phyloP scores from a whole-genome alignment of 1,140 invertebrate species.

The Drosophila equinoxialis region DNA sequence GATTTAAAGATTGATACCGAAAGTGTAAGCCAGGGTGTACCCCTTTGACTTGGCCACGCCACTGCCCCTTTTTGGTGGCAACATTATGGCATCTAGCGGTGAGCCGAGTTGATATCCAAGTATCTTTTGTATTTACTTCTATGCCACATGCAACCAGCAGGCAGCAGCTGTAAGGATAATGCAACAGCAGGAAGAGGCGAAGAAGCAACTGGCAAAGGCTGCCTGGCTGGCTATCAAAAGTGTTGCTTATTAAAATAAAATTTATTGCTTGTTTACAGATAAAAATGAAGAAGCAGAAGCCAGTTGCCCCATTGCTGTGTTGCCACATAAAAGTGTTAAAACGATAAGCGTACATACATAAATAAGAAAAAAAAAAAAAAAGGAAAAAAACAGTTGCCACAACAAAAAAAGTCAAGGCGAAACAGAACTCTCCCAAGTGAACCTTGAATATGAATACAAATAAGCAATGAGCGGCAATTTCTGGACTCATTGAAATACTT shows the following conservation, averaged over 20 bases:
- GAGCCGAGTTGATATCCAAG: slow-evolving; percentile 52
- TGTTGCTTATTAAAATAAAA: slow-evolving; percentile 80
- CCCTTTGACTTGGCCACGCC: slow-evolving; percentile 29
- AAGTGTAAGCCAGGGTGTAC: not conserved
- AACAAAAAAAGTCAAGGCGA: not conserved
- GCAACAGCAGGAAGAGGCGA: not conserved
- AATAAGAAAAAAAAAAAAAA: not conserved
- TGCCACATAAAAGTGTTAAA: slow-evolving; percentile 70
- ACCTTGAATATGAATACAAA: not conserved
- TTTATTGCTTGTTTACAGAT: slow-evolving; percentile 79
- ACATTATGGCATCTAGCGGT: slow-evolving; percentile 56
- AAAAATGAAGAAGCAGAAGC: slow-evolving; percentile 69
- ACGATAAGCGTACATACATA: slow-evolving; percentile 65
- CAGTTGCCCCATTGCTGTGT: slow-evolving; percentile 12
- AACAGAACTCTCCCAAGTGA: not conserved
- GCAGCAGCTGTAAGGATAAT: slow-evolving; percentile 6
- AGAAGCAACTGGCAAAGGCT: not conserved
- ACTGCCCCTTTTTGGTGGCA: slow-evolving; percentile 39
- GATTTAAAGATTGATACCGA: not conserved
- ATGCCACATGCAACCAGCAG: slow-evolving; percentile 34
- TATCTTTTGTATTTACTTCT: slow-evolving; percentile 76
- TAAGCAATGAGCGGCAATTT: not conserved
- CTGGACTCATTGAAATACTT: not conserved
- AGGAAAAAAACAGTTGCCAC: slow-evolving; percentile 11
- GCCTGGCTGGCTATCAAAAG: slow-evolving; percentile 64